phyloP scores from a whole-genome alignment of 2,113 vertebrate genomes.

The Polypterus senegalus region DNA sequence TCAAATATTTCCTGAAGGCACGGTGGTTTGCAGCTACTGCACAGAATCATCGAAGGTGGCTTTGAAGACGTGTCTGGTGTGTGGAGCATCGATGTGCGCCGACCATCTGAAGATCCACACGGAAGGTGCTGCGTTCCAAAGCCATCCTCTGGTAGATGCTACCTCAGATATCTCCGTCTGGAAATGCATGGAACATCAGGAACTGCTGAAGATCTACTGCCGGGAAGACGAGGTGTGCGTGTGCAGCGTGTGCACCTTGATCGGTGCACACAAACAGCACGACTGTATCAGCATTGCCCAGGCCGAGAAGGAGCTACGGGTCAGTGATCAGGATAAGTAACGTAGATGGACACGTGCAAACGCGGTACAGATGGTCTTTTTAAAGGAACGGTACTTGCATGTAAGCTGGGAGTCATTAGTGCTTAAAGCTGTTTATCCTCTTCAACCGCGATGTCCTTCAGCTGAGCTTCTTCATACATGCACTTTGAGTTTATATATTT shows the following conservation, averaged over 20 bases:
- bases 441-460: too few relatives aligned
- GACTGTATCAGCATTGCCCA: constrained; percentile 48
- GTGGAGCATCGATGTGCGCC: constrained; percentile 57
- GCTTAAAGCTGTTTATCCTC: too few relatives aligned
- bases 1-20: background rate
- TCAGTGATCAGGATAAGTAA: constrained; percentile 20
- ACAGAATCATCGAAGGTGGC: constrained; percentile 30
- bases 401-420: too few relatives aligned
- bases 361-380: too few relatives aligned
- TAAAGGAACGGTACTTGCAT: too few relatives aligned
- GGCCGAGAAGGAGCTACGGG: constrained; percentile 50
- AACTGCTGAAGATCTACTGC: constrained; percentile 63
- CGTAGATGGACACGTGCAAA: too few relatives aligned
- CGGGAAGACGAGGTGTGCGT: constrained; percentile 45
- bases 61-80: constrained; percentile 59
- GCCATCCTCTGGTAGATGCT: constrained; percentile 49
- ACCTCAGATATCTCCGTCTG: constrained; percentile 43
- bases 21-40: constrained; percentile 51
- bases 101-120: constrained; percentile 52
- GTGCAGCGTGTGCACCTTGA: constrained; percentile 53
- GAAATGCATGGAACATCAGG: constrained; percentile 57
- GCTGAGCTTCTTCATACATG: too few relatives aligned
- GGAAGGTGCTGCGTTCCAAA: constrained; percentile 50
- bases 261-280: constrained; percentile 49
- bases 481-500: too few relatives aligned